Conservation (phyloP, 2,797 vertebrate genomes). For the Manis crassicaudata region DNA sequence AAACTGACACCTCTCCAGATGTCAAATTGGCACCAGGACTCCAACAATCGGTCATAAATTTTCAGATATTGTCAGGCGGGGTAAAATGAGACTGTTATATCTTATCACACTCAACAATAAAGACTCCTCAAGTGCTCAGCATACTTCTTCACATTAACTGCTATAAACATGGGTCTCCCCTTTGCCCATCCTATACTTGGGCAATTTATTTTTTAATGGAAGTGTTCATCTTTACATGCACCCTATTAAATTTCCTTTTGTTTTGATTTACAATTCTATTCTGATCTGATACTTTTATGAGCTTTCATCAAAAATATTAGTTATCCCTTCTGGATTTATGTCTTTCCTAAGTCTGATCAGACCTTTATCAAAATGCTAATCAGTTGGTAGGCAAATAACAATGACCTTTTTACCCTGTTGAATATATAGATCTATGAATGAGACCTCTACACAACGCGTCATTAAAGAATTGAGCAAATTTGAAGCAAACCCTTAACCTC, state of each 20-base stretch:
- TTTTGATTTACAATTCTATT: conserved; percentile 15
- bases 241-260: not conserved
- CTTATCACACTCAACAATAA: not conserved
- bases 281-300: not conserved
- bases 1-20: not conserved
- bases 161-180: not conserved
- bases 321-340: not conserved
- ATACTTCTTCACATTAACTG: not conserved
- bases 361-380: conserved; percentile 8
- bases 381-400: not conserved
- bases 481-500: not conserved
- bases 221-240: not conserved
- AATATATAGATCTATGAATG: not conserved
- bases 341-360: not conserved
- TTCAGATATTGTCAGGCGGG: not conserved
- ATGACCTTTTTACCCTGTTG: not conserved
- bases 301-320: conserved; percentile 31
- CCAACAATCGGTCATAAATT: not conserved
- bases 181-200: not conserved
- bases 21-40: not conserved
- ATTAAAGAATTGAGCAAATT: not conserved
- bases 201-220: not conserved
- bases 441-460: not conserved
- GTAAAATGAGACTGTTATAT: not conserved
- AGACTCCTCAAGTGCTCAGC: not conserved